phyloP scores from a whole-genome alignment of 2,113 vertebrate genomes.

The Oriolus oriolus region DNA sequence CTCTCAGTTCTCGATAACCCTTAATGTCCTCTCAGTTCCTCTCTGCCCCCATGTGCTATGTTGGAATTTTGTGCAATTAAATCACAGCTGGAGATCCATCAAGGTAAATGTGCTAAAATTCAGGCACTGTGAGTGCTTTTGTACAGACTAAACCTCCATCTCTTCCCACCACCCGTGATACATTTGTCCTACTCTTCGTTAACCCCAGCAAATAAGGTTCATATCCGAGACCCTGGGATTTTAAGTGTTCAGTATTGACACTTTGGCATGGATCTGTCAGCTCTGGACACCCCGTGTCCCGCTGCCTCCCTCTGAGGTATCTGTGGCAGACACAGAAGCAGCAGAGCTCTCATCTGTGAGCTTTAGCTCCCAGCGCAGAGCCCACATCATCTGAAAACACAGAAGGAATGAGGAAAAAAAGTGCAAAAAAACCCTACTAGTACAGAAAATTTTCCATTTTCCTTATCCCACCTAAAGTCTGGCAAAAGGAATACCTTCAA shows the following conservation, averaged over 20 bases:
- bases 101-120: neutral
- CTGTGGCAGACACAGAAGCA: neutral
- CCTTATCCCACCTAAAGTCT: neutral
- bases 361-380: neutral
- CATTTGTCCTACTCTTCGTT: neutral
- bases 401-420: neutral
- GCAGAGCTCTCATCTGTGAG: neutral
- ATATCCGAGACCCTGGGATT: neutral
- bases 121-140: accelerated
- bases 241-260: neutral
- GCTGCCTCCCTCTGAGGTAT: neutral
- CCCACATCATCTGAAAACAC: neutral
- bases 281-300: neutral
- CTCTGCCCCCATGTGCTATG: accelerated
- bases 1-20: neutral
- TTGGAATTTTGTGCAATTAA: neutral
- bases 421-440: neutral
- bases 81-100: neutral
- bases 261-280: neutral
- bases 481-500: neutral
- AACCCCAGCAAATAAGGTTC: neutral
- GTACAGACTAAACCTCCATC: neutral
- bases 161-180: neutral
- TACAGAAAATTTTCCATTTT: neutral
- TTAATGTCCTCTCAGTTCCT: neutral